Conservation (phyloP, 2,888 invertebrate species). For the Oscheius myriophilus region DNA sequence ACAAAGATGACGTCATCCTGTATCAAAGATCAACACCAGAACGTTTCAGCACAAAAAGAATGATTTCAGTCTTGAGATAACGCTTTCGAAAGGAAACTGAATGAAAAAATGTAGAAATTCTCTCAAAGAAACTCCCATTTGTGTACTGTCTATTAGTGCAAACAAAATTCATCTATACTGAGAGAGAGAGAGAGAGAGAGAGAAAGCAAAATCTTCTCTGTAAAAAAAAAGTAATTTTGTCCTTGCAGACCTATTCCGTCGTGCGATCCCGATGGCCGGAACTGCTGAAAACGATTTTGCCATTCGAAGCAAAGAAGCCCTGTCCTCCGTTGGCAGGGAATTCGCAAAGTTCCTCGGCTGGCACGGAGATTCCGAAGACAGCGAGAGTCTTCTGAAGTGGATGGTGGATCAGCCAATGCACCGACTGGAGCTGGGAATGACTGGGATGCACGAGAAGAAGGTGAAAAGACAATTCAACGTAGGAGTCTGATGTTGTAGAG, state of each 20-base stretch:
- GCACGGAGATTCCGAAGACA: constrained; percentile 23
- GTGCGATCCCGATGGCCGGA: constrained; percentile 58
- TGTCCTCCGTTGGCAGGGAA: constrained; percentile 38
- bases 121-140: no score
- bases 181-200: no score
- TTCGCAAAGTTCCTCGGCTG: constrained; percentile 47
- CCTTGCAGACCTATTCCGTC: constrained; percentile 50
- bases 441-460: constrained; percentile 38
- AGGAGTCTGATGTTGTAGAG: constrained; percentile 5
- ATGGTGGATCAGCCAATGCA: constrained; percentile 37
- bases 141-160: no score
- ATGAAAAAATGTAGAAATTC: no score
- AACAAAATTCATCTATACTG: no score
- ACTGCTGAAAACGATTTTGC: constrained; percentile 51
- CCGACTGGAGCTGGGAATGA: constrained; percentile 50
- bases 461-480: constrained; percentile 9
- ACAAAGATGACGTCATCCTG: no score
- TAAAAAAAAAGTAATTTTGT: no score
- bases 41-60: no score
- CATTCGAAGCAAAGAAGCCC: constrained; percentile 38
- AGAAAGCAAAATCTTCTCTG: no score
- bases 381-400: constrained; percentile 32
- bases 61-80: no score
- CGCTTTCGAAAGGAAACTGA: no score
- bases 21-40: no score